Evolutionary conservation across 2,797 vertebrate species (phyloP), one percentile per base, ranked within the genome.

Genomic region (Hemitrygon akajei): DNA sequence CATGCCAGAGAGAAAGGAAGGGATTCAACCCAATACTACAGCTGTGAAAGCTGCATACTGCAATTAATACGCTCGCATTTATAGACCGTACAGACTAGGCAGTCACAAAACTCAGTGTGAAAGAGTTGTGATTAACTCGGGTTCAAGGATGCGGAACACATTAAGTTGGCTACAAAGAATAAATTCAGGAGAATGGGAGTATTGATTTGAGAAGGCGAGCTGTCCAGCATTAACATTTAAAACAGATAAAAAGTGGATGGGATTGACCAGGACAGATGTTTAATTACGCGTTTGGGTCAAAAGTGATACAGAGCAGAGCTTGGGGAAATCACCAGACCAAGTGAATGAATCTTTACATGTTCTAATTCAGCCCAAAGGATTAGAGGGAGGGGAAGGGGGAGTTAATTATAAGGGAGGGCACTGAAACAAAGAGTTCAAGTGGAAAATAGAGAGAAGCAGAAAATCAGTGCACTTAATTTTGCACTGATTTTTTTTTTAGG

Each of bases 381-480:
- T 47, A 75, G 69, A 56, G 40, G 91, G 91, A 76, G 71, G n/a
- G n/a, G 60, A 56, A 76, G 69, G 71, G 22, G 91, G 40, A 75
- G 91, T 37, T 93, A 75, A 93, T 93, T 76, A 93, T 30, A 75
- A 47, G 25, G 82, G 37, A 93, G 27, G 40, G 12, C 40, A 47
- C 71, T 56, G 40, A 37, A 93, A 47, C 40, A 30, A 40, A 5
- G 91, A 93, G 22, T 93, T 73, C 91, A 93, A 75, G 25, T 76
- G 91, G 37, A 75, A 93, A 93, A 93, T 93, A 76, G 27, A 75
- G 40, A 75, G 71, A 75, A 92, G 69, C 69, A 92, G 47, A 30
- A 93, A 93, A 93, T 47, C 91, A 56, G 40, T 56, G 71, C 91
- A 76, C 91, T 93, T 93, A 27, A 93, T 93, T 93, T 30, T 75